These are phyloP conservation scores for Mus musculus DNA, from an alignment of 2,113 vertebrate species.

Conservation along the genomic window DNA sequence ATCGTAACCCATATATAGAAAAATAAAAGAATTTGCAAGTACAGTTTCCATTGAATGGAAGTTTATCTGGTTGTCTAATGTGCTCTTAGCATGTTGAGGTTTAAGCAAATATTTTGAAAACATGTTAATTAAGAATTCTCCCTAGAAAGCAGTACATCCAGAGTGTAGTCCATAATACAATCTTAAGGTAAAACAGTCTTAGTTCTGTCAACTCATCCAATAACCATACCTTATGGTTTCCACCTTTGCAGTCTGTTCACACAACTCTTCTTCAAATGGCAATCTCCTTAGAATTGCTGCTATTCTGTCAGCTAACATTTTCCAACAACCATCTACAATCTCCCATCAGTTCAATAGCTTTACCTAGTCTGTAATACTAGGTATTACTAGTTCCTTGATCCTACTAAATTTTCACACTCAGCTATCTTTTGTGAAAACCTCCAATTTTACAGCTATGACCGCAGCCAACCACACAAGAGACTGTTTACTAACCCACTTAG, in stretches of 20 bases:
- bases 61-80: slow-evolving; percentile 19
- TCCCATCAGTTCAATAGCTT: not conserved
- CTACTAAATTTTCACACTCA: not conserved
- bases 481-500: not conserved
- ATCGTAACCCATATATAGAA: not conserved
- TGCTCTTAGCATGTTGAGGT: not conserved
- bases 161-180: not conserved
- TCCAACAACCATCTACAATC: not conserved
- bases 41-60: not conserved
- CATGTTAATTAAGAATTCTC: not conserved
- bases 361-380: not conserved
- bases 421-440: not conserved
- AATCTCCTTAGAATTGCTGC: slow-evolving; percentile 23
- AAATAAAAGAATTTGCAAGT: slow-evolving; percentile 15
- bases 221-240: not conserved
- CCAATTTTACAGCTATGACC: not conserved
- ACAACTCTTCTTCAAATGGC: not conserved
- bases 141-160: not conserved
- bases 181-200: not conserved
- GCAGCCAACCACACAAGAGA: not conserved
- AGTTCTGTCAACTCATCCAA: not conserved
- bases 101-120: slow-evolving; percentile 3
- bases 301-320: not conserved
- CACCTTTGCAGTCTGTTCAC: not conserved
- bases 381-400: not conserved